Evolutionary conservation across 1,140 invertebrate genomes (phyloP), one percentile per base, ranked within the genome.

Genomic region (Drosophila nigromelanica): DNA sequence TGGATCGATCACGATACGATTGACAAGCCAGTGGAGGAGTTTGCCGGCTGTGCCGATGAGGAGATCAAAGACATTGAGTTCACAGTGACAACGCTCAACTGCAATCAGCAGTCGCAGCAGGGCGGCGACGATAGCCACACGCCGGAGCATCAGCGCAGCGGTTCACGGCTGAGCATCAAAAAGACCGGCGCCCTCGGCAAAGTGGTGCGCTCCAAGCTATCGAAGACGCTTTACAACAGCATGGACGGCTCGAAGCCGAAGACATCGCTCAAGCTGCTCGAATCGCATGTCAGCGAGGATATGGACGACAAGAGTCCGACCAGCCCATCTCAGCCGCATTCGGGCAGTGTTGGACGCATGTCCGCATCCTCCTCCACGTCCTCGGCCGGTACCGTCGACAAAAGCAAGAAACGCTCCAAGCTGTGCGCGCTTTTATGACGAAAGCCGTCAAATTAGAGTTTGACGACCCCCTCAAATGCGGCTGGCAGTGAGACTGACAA

Each of bases 1-100:
- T 98, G 97, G 97, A 98, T 98, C 14, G 97, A 98, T 86, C 96
- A 97, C 75, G 97, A 98, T 81, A 97, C 96, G 1, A 98, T 98
- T 74, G 97, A 97, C 91, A 96, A 96, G 87, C 97, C 96, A 0
- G 96, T 98, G 14, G 97, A 98, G 86, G 96, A 97, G 71, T 97
- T 97, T 86, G 94, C 94, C 48, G 90, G 81, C 52, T 91, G 90
- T 63, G 81, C 78, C 47, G 90, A 91, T 35, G 94, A 94, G 70
- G 95, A 96, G 69, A 95, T 96, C 15, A 96, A 96, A 90, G 96
- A 97, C 86, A 95, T 97, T 43, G 96, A 97, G 89, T 95, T 97
- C 73, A 97, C 96, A 3, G 95, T 97, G 1, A 96, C 95, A 12
- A 97, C 96, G 0, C 91, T 97, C 6, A 96, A 96, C 81, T 96